These are phyloP conservation scores for Phengaris arion DNA, from an alignment of 2,888 invertebrate species.

Conservation along the genomic window DNA sequence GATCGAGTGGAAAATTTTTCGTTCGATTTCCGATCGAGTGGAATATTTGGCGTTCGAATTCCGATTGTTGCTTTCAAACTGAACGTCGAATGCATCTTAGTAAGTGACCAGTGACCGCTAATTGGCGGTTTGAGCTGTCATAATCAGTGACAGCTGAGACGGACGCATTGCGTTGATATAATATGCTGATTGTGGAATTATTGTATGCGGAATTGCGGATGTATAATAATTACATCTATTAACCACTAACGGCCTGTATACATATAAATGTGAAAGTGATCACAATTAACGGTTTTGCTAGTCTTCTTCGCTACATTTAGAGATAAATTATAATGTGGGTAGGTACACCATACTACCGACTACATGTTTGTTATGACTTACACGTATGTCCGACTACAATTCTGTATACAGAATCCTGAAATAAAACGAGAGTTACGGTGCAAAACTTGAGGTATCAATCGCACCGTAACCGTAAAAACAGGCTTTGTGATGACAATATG, in stretches of 20 bases:
- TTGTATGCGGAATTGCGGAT: neutral
- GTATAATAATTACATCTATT: neutral
- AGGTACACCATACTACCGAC: too few relatives aligned
- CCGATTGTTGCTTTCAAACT: neutral
- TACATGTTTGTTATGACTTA: too few relatives aligned
- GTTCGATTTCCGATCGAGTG: neutral
- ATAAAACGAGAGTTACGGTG: too few relatives aligned
- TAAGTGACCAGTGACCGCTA: neutral
- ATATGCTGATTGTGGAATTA: neutral
- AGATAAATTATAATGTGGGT: too few relatives aligned
- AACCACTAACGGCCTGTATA: neutral
- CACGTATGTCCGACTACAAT: too few relatives aligned
- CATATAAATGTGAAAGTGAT: neutral
- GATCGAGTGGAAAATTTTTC: neutral
- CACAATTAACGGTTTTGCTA: neutral
- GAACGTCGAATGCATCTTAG: neutral
- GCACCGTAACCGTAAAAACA: too few relatives aligned
- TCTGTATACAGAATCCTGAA: too few relatives aligned
- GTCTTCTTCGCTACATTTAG: neutral
- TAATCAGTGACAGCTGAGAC: neutral
- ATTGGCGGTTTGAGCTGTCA: constrained; percentile 11
- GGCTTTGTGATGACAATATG: too few relatives aligned
- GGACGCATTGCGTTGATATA: neutral
- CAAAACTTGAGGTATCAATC: too few relatives aligned
- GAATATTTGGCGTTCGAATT: neutral